Conservation (phyloP, 2,888 invertebrate species). For the Hydrotaea cyrtoneurina region DNA sequence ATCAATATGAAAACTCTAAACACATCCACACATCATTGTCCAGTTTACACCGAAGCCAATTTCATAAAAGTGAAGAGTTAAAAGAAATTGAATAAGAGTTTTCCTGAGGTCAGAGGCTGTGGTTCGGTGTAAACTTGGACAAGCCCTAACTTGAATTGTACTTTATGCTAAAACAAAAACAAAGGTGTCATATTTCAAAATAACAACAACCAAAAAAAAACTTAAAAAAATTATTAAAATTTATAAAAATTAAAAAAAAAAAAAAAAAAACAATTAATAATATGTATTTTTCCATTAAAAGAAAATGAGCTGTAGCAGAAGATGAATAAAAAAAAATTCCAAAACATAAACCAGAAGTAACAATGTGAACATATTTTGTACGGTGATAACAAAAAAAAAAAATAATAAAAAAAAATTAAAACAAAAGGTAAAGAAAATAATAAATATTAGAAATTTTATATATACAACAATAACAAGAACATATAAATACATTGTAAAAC, state of each 20-base stretch:
- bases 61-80: too few species aligned
- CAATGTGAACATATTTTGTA: slow-evolving; percentile 52
- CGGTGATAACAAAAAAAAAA: slow-evolving; percentile 33
- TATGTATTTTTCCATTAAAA: slow-evolving; percentile 27
- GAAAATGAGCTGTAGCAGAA: not conserved
- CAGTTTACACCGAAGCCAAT: too few species aligned
- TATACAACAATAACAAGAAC: too few species aligned
- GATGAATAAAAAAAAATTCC: slow-evolving; percentile 26
- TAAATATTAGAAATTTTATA: slow-evolving; percentile 9
- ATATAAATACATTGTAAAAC: not conserved
- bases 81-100: too few species aligned
- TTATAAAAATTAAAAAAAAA: not conserved
- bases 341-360: slow-evolving; percentile 49
- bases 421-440: not conserved
- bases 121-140: too few species aligned
- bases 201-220: not conserved
- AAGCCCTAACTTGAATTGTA: not conserved
- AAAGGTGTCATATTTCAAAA: slow-evolving; percentile 21
- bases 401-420: not conserved
- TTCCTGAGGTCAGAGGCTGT: too few species aligned
- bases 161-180: slow-evolving; percentile 4
- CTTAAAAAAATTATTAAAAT: not conserved
- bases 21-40: too few species aligned
- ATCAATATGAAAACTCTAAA: too few species aligned
- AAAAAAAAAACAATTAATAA: not conserved